phyloP scores from a whole-genome alignment of 2,113 vertebrate species.

The Podarcis raffonei region DNA sequence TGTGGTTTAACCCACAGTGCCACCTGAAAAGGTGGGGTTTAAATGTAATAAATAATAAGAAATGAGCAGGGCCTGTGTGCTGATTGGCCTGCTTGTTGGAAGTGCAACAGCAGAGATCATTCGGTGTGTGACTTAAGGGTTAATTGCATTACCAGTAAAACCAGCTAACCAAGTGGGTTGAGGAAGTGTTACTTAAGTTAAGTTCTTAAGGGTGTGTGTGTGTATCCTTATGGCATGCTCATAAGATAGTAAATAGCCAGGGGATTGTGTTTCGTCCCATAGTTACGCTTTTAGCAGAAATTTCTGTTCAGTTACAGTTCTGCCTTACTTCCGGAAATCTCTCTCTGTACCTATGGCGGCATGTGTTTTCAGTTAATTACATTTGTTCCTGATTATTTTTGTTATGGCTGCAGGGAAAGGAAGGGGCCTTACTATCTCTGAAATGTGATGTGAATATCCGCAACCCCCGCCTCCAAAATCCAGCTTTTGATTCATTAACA shows the following conservation, averaged over 20 bases:
- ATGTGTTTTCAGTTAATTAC: constrained; percentile 18
- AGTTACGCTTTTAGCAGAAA: neutral
- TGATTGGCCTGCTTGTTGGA: too few relatives aligned
- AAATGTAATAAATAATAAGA: too few relatives aligned
- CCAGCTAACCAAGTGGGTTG: neutral
- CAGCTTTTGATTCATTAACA: neutral
- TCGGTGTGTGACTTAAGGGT: too few relatives aligned
- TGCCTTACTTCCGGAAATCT: neutral
- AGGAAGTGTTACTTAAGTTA: too few relatives aligned
- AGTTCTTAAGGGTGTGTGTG: neutral
- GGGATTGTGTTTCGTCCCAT: neutral
- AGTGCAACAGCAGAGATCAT: too few relatives aligned
- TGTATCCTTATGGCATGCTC: neutral
- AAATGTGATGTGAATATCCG: constrained; percentile 8
- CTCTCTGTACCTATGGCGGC: neutral
- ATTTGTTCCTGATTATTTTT: constrained; percentile 19
- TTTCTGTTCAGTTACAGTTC: constrained; percentile 3
- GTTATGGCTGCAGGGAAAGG: constrained; percentile 2
- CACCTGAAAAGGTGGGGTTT: too few relatives aligned
- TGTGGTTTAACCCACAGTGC: too few relatives aligned
- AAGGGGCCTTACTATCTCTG: constrained; percentile 31
- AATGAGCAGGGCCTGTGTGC: too few relatives aligned
- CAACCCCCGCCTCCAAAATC: neutral
- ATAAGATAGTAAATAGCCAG: neutral
- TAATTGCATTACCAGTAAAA: too few relatives aligned